Base-by-base conservation (phyloP, 2,888 invertebrate species). In the Ectobius pallidus region DNA sequence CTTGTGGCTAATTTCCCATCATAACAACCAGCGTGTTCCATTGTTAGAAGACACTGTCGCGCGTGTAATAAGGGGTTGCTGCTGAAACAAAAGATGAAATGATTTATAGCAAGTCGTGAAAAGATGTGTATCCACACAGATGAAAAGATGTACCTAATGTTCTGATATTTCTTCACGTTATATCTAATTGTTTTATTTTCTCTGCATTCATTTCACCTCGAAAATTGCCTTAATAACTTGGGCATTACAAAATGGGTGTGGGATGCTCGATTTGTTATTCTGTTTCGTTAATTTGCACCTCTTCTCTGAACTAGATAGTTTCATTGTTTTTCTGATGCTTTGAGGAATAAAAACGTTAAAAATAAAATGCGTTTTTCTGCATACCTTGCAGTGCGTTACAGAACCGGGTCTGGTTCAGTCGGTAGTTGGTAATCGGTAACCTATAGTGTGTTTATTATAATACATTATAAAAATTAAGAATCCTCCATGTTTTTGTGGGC, bases 1-100 rank as follows among this genome's bases (percentile, higher is more conserved):
- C 55, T 3, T 55, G 22, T 25, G 58, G 58, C 27, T 58, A 58
- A 58, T 58, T 58, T 58, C 27, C 52, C 52, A 52, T 52, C 52
- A 22, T 52, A 9, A 52, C 14, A 55, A 55, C 22, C 16, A 2
- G 22, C 30, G 55, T 55, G 22, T 16, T 27, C 22, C 58, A n/a
- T 1, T 58, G 58, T 30, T 58, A 30, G 7, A 14, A n/a, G 4
- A n/a, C 1, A 58, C 30, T 30, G 58, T 58, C 58, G 30, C 30
- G 3, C 32, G 30, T 30, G 58, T 58, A 58, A 32, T 16, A 16
- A 32, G 58, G 30, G 11, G 30, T 9, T 16, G 30, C 4, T 16
- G 3, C 16, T 11, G 58, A 58, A 58, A 58, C 58, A 58, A 58
- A 58, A 30, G 58, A 25, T 2, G 58, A 25, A 58, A 32, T 58